These are phyloP conservation scores for Abscondita cerata DNA, from an alignment of 2,888 invertebrate species.

Conservation along the genomic window DNA sequence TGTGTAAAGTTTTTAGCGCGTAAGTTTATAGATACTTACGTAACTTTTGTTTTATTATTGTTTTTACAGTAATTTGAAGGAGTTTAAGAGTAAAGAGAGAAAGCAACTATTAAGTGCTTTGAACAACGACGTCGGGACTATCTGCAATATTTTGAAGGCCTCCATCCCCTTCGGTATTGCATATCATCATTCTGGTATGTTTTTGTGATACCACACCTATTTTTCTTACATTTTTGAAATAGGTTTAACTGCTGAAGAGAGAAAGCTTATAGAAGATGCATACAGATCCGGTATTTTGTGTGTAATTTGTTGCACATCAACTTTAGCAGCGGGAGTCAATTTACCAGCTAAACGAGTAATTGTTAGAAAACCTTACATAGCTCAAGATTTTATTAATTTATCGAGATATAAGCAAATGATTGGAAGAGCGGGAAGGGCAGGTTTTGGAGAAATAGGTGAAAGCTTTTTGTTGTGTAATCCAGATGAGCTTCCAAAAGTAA, in stretches of 20 bases:
- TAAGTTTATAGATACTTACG: constrained; percentile 23
- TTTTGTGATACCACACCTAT: constrained; percentile 5
- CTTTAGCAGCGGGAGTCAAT: constrained; percentile 97
- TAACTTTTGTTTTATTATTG: constrained; percentile 16
- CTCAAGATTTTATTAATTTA: constrained; percentile 73
- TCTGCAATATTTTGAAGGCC: constrained; percentile 71
- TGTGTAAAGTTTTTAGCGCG: constrained; percentile 67
- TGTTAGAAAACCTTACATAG: constrained; percentile 84
- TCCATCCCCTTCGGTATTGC: constrained; percentile 84
- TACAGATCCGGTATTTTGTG: constrained; percentile 84
- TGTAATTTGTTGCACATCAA: constrained; percentile 94
- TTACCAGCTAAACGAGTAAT: constrained; percentile 89
- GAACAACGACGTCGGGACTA: constrained; percentile 66
- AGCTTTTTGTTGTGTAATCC: constrained; percentile 82
- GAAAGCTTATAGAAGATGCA: constrained; percentile 82
- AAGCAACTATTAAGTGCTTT: constrained; percentile 67
- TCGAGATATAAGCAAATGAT: constrained; percentile 95
- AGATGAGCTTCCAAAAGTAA: constrained; percentile 66
- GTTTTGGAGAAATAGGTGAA: constrained; percentile 80
- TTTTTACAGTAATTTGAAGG: constrained; percentile 60
- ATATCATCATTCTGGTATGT: constrained; percentile 84
- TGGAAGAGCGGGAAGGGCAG: constrained; percentile 93
- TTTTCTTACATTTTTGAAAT: constrained; percentile 20
- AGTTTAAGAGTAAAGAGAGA: constrained; percentile 67
- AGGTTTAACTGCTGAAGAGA: constrained; percentile 85